phyloP scores from a whole-genome alignment of 1,140 invertebrate genomes.

The Drosophila pseudoobscura region DNA sequence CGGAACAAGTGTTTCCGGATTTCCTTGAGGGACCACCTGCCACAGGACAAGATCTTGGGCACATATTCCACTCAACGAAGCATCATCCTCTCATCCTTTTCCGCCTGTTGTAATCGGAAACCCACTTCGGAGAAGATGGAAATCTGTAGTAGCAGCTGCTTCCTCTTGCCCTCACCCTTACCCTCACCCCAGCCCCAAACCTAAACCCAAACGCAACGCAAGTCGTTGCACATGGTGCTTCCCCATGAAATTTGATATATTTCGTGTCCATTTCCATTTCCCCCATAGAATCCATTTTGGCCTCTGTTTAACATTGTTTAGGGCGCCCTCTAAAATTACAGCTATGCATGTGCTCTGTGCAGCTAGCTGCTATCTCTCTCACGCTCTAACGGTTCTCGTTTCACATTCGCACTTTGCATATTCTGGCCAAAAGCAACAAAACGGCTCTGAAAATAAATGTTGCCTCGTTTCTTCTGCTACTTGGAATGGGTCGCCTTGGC shows the following conservation, averaged over 20 bases:
- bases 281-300: constrained; percentile 54
- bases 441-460: constrained; percentile 20
- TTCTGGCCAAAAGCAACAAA: constrained; percentile 37
- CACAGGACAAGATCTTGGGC: constrained; percentile 10
- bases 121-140: constrained; percentile 33
- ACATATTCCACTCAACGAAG: constrained; percentile 21
- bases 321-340: constrained; percentile 47
- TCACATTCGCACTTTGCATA: constrained; percentile 35
- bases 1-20: constrained; percentile 29
- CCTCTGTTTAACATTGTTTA: constrained; percentile 60
- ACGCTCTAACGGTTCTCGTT: constrained; percentile 23
- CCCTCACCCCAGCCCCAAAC: background rate
- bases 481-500: constrained; percentile 61
- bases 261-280: constrained; percentile 27
- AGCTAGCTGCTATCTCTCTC: background rate
- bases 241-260: constrained; percentile 61
- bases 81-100: background rate
- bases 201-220: no score
- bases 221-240: constrained; percentile 5
- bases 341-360: background rate
- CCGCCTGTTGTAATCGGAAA: constrained; percentile 27
- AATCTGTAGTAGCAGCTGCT: constrained; percentile 44
- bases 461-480: constrained; percentile 14
- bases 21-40: constrained; percentile 24
- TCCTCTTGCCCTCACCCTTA: background rate